phyloP scores from a whole-genome alignment of 2,888 invertebrate genomes.

The Phaonia tiefii region DNA sequence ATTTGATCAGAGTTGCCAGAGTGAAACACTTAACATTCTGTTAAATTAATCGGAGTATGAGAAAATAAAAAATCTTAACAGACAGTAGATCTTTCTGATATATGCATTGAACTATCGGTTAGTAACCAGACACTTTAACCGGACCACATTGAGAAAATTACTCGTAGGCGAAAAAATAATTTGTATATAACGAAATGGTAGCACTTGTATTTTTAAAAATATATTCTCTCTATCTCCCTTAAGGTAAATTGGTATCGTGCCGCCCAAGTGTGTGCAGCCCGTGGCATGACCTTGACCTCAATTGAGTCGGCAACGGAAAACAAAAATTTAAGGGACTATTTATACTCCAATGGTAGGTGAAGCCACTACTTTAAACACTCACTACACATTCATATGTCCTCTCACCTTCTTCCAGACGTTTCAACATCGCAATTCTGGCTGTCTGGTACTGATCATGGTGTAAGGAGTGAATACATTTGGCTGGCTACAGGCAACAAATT shows the following conservation, averaged over 20 bases:
- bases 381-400: background rate
- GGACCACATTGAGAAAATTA: too few relatives aligned
- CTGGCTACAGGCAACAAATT: conserved; percentile 29
- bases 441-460: conserved; percentile 46
- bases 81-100: too few relatives aligned
- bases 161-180: too few relatives aligned
- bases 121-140: too few relatives aligned
- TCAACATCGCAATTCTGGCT: conserved; percentile 46
- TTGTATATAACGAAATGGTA: too few relatives aligned
- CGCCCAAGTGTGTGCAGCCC: conserved; percentile 62
- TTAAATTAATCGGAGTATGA: too few relatives aligned
- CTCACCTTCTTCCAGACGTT: background rate
- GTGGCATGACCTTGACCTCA: conserved; percentile 65
- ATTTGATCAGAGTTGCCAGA: too few relatives aligned
- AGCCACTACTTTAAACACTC: background rate
- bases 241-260: conserved; percentile 69
- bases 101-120: too few relatives aligned
- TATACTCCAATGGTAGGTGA: conserved; percentile 54
- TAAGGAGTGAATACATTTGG: conserved; percentile 31
- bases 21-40: too few relatives aligned
- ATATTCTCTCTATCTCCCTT: background rate
- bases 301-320: conserved; percentile 59
- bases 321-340: conserved; percentile 40
- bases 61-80: too few relatives aligned
- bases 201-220: too few relatives aligned